Conservation (phyloP, 2,113 vertebrate genomes). For the Myotis brandtii region DNA sequence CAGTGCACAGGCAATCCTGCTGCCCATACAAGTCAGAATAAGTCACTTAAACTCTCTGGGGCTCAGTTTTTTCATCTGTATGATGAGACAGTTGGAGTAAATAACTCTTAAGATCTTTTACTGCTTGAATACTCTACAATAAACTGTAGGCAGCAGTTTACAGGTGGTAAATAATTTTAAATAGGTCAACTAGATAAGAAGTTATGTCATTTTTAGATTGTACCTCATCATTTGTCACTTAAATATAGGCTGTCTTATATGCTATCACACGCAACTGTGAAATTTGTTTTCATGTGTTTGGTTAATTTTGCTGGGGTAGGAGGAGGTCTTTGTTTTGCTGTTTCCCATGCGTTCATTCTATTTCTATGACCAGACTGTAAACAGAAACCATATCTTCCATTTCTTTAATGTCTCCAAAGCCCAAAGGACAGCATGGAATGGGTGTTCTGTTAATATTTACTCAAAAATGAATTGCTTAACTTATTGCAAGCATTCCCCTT, state of each 20-base stretch:
- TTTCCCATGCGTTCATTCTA: neutral
- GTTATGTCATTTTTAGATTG: neutral
- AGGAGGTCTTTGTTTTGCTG: neutral
- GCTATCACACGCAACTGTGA: neutral
- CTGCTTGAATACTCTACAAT: neutral
- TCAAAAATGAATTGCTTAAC: neutral
- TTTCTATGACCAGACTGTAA: neutral
- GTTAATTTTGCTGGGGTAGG: neutral
- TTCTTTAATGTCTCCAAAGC: neutral
- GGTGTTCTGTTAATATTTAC: neutral
- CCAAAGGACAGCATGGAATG: neutral
- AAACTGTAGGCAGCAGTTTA: neutral
- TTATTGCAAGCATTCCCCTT: neutral
- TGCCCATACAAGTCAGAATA: neutral
- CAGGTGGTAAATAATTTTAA: conserved; percentile 8
- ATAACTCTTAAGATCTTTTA: neutral
- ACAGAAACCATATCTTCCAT: conserved; percentile 14
- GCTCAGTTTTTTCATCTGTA: neutral
- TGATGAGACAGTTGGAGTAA: neutral
- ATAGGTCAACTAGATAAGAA: neutral
- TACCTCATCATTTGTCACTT: neutral
- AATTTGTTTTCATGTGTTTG: neutral
- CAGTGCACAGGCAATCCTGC: neutral
- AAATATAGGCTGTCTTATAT: neutral
- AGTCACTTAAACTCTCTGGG: neutral